Conservation (phyloP, 2,888 invertebrate genomes). For the Amphipyra tragopoginis region DNA sequence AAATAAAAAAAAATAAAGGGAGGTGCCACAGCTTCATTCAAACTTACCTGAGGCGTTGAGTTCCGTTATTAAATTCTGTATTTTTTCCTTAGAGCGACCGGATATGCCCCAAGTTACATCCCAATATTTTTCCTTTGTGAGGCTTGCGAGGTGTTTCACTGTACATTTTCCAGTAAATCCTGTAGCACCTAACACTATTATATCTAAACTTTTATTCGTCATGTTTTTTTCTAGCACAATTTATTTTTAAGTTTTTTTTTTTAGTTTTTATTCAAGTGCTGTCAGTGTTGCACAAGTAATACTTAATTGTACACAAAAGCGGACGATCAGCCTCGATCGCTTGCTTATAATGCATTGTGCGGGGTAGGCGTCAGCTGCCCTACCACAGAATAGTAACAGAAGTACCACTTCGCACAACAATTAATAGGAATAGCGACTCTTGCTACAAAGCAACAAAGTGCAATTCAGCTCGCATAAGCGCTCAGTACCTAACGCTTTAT, state of each 20-base stretch:
- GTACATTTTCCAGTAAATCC: constrained; percentile 67
- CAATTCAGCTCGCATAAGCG: no score
- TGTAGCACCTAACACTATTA: constrained; percentile 69
- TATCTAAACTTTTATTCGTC: constrained; percentile 56
- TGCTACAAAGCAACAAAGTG: no score
- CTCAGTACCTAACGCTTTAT: no score
- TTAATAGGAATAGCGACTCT: no score
- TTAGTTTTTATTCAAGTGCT: neutral
- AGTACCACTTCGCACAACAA: no score
- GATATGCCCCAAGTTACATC: constrained; percentile 67
- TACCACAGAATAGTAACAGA: no score
- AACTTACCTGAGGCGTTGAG: constrained; percentile 40
- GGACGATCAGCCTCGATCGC: constrained; percentile 1
- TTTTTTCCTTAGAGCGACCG: constrained; percentile 69
- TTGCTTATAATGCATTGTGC: constrained; percentile 1
- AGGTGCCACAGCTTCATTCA: neutral
- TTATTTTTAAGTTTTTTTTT: neutral
- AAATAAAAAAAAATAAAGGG: no score
- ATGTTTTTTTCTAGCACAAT: constrained; percentile 12
- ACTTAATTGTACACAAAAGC: neutral
- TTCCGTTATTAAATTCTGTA: constrained; percentile 36
- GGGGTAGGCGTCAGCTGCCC: no score
- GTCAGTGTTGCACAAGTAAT: neutral
- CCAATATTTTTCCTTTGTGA: constrained; percentile 54
- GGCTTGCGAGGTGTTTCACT: constrained; percentile 55